phyloP scores from a whole-genome alignment of 2,113 vertebrate species.

The Meleagris gallopavo region DNA sequence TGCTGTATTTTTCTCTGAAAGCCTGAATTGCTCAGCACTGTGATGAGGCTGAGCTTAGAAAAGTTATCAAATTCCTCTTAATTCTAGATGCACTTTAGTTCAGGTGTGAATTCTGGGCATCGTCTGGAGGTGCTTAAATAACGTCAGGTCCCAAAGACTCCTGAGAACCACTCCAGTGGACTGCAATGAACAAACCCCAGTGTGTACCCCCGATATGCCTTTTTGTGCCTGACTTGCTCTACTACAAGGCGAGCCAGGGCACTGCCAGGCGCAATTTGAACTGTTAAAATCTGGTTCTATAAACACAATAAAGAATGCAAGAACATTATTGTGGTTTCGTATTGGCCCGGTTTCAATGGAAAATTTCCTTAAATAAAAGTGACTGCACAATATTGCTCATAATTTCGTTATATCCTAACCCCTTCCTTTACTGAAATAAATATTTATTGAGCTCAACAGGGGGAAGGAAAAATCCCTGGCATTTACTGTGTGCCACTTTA shows the following conservation, averaged over 20 bases:
- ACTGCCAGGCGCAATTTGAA: not conserved
- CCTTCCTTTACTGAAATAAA: slow-evolving; percentile 40
- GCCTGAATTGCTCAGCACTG: not conserved
- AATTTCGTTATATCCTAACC: slow-evolving; percentile 55
- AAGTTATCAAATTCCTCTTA: not conserved
- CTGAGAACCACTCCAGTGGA: not conserved
- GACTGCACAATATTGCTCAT: slow-evolving; percentile 26
- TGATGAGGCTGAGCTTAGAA: not conserved
- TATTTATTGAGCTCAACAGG: slow-evolving; percentile 49
- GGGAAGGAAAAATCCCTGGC: slow-evolving; percentile 44
- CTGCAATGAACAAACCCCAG: not conserved
- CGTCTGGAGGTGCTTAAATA: not conserved
- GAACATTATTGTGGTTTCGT: not conserved
- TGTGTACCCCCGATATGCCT: not conserved
- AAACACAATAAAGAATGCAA: not conserved
- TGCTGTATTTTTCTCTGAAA: not conserved
- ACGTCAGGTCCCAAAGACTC: not conserved
- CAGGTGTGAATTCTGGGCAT: not conserved
- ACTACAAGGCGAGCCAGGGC: not conserved
- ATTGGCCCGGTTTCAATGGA: not conserved
- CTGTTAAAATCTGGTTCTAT: not conserved
- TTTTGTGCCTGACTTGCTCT: not conserved
- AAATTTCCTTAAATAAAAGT: slow-evolving; percentile 38
- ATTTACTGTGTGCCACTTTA: slow-evolving; percentile 22
- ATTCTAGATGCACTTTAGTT: not conserved